Base-by-base conservation (phyloP, 2,113 vertebrate genomes). In the Corvus hawaiiensis region DNA sequence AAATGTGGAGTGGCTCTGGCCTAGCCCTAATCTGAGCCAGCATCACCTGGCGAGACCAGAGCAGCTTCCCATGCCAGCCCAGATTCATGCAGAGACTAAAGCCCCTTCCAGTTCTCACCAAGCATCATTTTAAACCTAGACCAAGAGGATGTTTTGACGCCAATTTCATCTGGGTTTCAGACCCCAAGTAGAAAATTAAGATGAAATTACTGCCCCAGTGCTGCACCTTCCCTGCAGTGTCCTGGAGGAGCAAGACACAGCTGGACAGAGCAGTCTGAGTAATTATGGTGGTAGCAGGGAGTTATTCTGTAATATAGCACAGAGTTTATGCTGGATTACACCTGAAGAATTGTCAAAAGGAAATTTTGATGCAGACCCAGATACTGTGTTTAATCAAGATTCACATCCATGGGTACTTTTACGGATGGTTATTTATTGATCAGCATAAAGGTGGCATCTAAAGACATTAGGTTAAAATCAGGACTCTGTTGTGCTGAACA, bases 21-120 rank as follows among this genome's bases (percentile, higher is more conserved):
- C 28, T 17, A n/a, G 43, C 37, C 32, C 58, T 30, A 3, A 37
- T 6, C 15, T 14, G 4, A 48, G 48, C 0, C 2, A 30, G 16
- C 2, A 22, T 14, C n/a, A 12, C 32, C 21, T 43, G 2, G 26
- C 6, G 23, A n/a, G 2, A 28, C 7, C 35, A 14, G 33, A 48
- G 32, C 24, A 16, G 26, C 10, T 48, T 27, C 35, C 33, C 1
- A 0, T 7, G 37, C 55, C 78, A 72, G 32, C 23, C 44, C 19
- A 55, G 77, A 71, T 1, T 1, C 44, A 4, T 0, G 9, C 0
- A 39, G 37, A 73, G 19, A 43, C 48, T 33, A 81, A 78, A 58
- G 28, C 15, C 21, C 13, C 23, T 62, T 55, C 35, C 66, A 75
- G 20, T n/a, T 54, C 68, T 20, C 28, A 8, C 24, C 74, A 63